phyloP scores from a whole-genome alignment of 2,797 vertebrate genomes.

The Acanthopagrus latus region DNA sequence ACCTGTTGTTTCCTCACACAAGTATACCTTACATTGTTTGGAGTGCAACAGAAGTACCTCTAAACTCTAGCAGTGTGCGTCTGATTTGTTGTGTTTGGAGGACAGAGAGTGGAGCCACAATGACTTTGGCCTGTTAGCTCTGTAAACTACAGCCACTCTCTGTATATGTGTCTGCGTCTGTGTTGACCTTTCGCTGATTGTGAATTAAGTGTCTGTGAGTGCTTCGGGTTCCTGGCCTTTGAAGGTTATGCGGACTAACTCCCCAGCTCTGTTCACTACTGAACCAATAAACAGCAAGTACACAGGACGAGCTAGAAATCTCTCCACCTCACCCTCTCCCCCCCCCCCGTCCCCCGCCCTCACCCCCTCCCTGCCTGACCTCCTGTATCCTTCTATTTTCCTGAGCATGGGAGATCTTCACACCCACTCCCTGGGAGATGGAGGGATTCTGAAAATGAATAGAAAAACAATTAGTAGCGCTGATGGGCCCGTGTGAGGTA shows the following conservation, averaged over 20 bases:
- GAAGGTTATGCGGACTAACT: constrained; percentile 72
- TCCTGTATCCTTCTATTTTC: constrained; percentile 46
- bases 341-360: not conserved
- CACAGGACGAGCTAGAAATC: constrained; percentile 31
- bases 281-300: constrained; percentile 65
- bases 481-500: constrained; percentile 78
- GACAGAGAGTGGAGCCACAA: constrained; percentile 34
- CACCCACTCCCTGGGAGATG: constrained; percentile 51
- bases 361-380: constrained; percentile 6
- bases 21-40: constrained; percentile 6
- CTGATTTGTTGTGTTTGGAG: constrained; percentile 48
- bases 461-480: constrained; percentile 82
- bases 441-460: constrained; percentile 72
- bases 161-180: constrained; percentile 52
- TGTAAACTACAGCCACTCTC: constrained; percentile 49
- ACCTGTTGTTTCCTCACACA: constrained; percentile 8
- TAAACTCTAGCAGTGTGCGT: constrained; percentile 8
- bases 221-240: constrained; percentile 71
- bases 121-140: constrained; percentile 59
- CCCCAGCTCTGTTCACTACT: constrained; percentile 49
- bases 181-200: constrained; percentile 80
- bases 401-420: constrained; percentile 52
- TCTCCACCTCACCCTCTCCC: constrained; percentile 12
- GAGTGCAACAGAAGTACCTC: constrained; percentile 28
- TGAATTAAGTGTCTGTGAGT: constrained; percentile 72